Conservation (phyloP, 2,113 vertebrate species). For the Apistogramma diplotaenia region DNA sequence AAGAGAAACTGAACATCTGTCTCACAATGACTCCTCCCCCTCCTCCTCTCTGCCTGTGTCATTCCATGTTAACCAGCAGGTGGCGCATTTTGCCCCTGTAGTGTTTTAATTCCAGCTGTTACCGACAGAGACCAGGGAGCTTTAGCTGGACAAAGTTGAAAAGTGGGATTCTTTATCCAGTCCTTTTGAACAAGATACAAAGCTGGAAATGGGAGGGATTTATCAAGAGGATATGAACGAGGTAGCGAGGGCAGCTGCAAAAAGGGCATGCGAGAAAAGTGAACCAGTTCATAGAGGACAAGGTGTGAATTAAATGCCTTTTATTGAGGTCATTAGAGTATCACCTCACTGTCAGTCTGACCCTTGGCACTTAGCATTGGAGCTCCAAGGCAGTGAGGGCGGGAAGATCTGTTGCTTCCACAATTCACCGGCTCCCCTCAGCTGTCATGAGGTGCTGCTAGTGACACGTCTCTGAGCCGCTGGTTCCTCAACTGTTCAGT, state of each 20-base stretch:
- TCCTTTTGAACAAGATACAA: conserved; percentile 12
- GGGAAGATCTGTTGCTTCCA: conserved; percentile 4
- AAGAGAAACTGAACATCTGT: conserved; percentile 22
- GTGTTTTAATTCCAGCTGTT: not conserved
- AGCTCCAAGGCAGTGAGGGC: conserved; percentile 46
- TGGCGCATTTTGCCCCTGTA: conserved; percentile 32
- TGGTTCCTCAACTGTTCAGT: not conserved
- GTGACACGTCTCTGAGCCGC: not conserved
- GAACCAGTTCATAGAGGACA: conserved; percentile 44
- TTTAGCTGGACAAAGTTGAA: conserved; percentile 33
- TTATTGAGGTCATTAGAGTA: conserved; percentile 74
- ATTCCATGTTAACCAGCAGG: conserved; percentile 52
- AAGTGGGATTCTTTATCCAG: conserved; percentile 1
- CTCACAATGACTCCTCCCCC: not conserved
- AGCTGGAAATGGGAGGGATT: conserved; percentile 29
- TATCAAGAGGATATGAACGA: conserved; percentile 71
- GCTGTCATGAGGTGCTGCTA: not conserved
- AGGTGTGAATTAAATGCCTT: conserved; percentile 70
- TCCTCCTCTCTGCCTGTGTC: conserved; percentile 17
- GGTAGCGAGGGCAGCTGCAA: conserved; percentile 52
- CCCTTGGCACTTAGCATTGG: conserved; percentile 57
- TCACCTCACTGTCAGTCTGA: conserved; percentile 65
- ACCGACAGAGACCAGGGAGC: not conserved
- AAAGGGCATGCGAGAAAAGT: conserved; percentile 67
- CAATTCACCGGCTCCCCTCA: conserved; percentile 5